Evolutionary conservation across 2,888 invertebrate species (phyloP).

Genomic region (Apotomis turbidana): DNA sequence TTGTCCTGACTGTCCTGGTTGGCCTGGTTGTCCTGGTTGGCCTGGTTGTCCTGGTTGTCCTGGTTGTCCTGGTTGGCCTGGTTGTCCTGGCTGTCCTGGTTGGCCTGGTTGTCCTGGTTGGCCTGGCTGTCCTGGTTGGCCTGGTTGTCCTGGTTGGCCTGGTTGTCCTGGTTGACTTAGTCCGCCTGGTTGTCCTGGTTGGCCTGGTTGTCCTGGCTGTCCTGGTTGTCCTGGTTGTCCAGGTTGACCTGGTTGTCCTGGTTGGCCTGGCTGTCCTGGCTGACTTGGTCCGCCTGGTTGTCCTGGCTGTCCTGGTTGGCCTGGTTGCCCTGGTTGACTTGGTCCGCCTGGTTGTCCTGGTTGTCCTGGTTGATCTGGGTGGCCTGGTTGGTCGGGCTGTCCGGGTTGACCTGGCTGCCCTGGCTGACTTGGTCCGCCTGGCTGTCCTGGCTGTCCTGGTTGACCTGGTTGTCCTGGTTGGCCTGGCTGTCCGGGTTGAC

Average conservation of each 20-base stretch:
- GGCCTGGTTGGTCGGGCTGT: neutral
- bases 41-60: neutral
- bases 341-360: conserved; percentile 9
- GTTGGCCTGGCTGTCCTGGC: conserved; percentile 3
- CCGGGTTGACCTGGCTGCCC: neutral
- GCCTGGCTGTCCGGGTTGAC: neutral
- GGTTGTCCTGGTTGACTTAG: neutral
- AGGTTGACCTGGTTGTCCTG: conserved; percentile 3
- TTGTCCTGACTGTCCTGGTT: neutral
- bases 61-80: neutral
- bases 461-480: neutral
- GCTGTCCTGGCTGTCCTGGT: neutral
- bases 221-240: neutral
- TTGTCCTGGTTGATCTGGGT: conserved; percentile 4
- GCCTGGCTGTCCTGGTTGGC: neutral
- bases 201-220: neutral
- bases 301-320: neutral
- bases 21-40: neutral
- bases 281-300: conserved; percentile 1
- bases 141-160: neutral
- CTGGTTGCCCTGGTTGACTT: neutral
- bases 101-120: conserved; percentile 8
- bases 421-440: neutral
- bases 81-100: neutral
- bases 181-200: neutral